phyloP scores from a whole-genome alignment of 2,113 vertebrate genomes.

The Anolis sagrei region DNA sequence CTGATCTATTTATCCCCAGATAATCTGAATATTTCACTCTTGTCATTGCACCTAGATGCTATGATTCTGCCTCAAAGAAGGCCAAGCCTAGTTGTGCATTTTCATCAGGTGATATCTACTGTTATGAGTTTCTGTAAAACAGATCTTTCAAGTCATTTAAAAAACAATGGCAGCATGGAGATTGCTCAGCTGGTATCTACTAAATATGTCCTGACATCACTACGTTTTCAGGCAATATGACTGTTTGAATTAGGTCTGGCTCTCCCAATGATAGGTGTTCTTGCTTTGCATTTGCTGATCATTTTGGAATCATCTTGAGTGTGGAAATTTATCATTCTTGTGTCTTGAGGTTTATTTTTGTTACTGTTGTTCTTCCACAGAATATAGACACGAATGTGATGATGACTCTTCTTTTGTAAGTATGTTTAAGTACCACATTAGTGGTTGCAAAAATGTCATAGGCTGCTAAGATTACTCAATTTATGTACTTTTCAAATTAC shows the following conservation, averaged over 20 bases:
- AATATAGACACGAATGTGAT: conserved; percentile 62
- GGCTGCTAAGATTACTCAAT: neutral
- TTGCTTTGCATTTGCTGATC: neutral
- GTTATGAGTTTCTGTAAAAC: neutral
- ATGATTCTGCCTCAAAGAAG: neutral
- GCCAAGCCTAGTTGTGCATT: too few relatives aligned
- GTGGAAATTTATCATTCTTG: neutral
- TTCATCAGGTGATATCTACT: neutral
- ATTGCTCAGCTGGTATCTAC: neutral
- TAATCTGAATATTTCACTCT: neutral
- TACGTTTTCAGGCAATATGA: neutral
- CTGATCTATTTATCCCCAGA: neutral
- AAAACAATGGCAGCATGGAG: neutral
- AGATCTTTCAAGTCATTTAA: neutral
- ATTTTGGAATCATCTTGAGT: neutral
- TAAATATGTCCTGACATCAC: neutral
- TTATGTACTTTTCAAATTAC: neutral
- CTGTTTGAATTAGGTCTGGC: neutral
- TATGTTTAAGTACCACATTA: conserved; percentile 38
- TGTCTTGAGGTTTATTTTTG: neutral
- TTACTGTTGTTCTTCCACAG: conserved; percentile 46
- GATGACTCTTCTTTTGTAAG: conserved; percentile 90
- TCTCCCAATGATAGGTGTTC: neutral
- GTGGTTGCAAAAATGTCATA: neutral
- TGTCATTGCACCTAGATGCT: neutral